A percentile compares a stretch with the other conserved stretches of the same genome.
Conservation (phyloP, 2,888 invertebrate genomes). For the Orchesella flavescens region DNA sequence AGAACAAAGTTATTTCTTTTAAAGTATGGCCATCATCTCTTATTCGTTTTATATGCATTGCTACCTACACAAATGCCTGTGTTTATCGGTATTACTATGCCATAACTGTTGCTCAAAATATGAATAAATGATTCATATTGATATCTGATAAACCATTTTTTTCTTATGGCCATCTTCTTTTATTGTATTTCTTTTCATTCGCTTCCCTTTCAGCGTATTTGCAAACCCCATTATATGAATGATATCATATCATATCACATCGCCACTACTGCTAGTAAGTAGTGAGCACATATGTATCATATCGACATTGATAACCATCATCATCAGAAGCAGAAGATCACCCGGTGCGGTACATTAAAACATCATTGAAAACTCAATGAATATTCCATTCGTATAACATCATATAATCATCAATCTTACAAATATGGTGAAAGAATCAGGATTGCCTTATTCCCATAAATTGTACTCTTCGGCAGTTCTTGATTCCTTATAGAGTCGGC, state of each 20-base stretch:
- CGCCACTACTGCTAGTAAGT: not conserved
- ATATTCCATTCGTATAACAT: constrained; percentile 65
- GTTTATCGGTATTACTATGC: not conserved
- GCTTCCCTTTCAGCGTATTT: constrained; percentile 42
- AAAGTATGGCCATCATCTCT: not conserved
- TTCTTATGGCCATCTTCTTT: constrained; percentile 8
- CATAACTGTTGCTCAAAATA: not conserved
- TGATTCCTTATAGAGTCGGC: constrained; percentile 69
- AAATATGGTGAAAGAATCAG: constrained; percentile 68
- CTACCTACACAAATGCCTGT: not conserved
- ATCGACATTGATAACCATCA: constrained; percentile 54
- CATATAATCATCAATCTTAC: constrained; percentile 65
- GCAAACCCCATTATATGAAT: constrained; percentile 31
- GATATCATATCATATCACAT: too few species aligned
- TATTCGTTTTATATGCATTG: not conserved
- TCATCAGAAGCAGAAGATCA: constrained; percentile 63
- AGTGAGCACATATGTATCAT: constrained; percentile 9
- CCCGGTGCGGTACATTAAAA: constrained; percentile 66
- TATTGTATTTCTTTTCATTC: constrained; percentile 14
- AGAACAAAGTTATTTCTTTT: not conserved
- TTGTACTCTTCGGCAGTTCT: constrained; percentile 67
- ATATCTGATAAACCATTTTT: constrained; percentile 50
- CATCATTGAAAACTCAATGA: constrained; percentile 67
- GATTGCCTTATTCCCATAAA: constrained; percentile 68
- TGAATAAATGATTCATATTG: constrained; percentile 29